Conservation (phyloP, 2,888 invertebrate species). For the Pocota personata region DNA sequence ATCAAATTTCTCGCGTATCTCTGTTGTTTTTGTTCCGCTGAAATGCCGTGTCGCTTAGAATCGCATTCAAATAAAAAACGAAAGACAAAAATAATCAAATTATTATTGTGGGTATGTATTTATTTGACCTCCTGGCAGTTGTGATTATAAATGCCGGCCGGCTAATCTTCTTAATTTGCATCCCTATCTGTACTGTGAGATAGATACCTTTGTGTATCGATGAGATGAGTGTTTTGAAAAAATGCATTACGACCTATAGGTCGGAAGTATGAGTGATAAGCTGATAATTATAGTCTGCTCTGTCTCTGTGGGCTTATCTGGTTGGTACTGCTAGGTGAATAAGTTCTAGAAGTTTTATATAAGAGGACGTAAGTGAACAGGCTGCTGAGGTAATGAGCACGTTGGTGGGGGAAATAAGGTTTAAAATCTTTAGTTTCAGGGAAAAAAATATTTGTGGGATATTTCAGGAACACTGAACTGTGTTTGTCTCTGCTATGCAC, state of each 20-base stretch:
- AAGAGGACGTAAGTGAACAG: background rate
- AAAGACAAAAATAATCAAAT: background rate
- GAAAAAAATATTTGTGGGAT: background rate
- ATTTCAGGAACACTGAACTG: background rate
- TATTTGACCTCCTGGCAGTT: background rate
- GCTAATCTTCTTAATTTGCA: background rate
- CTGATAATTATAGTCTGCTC: background rate
- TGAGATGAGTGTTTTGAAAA: background rate
- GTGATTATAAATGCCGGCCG: background rate
- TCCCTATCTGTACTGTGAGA: background rate
- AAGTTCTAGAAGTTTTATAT: background rate
- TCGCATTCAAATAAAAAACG: background rate
- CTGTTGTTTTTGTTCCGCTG: constrained; percentile 21
- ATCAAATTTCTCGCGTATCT: constrained; percentile 35
- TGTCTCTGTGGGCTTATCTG: background rate
- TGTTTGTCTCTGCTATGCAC: background rate
- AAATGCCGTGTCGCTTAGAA: background rate
- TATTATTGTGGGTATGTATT: background rate
- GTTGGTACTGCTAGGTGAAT: background rate
- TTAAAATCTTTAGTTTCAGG: background rate
- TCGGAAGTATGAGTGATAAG: constrained; percentile 3
- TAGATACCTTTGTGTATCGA: background rate
- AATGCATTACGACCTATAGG: background rate
- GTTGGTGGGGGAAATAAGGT: background rate
- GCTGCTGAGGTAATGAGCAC: background rate